These are phyloP conservation scores for Lagopus leucura DNA, from an alignment of 2,113 vertebrate species.

Conservation along the genomic window DNA sequence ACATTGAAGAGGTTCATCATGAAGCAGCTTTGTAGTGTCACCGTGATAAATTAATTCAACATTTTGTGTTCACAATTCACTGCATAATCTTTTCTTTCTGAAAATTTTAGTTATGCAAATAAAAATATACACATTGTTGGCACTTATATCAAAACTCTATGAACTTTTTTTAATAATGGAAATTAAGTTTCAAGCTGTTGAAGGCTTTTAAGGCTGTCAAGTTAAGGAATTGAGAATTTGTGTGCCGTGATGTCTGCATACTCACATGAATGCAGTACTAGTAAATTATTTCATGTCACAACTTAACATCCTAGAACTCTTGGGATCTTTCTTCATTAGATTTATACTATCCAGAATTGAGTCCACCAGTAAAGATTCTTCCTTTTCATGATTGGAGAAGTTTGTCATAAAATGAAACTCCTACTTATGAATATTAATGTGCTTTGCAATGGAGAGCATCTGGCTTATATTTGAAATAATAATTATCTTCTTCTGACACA, in stretches of 20 bases:
- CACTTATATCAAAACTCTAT: neutral
- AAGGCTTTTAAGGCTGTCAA: neutral
- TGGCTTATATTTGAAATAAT: slow-evolving; percentile 71
- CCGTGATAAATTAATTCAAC: neutral
- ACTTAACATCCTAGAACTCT: neutral
- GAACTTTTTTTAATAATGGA: neutral
- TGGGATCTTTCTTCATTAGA: neutral
- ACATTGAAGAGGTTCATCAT: neutral
- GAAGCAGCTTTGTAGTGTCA: accelerated
- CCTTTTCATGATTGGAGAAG: neutral
- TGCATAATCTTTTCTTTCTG: neutral
- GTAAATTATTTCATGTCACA: neutral
- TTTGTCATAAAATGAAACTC: slow-evolving; percentile 27
- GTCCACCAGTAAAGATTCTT: neutral
- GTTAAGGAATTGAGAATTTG: neutral
- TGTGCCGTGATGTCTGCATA: neutral
- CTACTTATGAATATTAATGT: slow-evolving; percentile 40
- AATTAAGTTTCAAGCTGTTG: neutral
- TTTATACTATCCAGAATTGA: neutral
- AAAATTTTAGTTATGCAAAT: neutral
- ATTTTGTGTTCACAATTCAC: neutral
- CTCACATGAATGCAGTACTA: neutral
- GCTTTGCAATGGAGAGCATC: slow-evolving; percentile 64
- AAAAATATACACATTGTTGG: neutral
- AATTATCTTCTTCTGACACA: slow-evolving; percentile 75